Conservation (phyloP, 1,140 invertebrate species). For the Pogonomyrmex barbatus region DNA sequence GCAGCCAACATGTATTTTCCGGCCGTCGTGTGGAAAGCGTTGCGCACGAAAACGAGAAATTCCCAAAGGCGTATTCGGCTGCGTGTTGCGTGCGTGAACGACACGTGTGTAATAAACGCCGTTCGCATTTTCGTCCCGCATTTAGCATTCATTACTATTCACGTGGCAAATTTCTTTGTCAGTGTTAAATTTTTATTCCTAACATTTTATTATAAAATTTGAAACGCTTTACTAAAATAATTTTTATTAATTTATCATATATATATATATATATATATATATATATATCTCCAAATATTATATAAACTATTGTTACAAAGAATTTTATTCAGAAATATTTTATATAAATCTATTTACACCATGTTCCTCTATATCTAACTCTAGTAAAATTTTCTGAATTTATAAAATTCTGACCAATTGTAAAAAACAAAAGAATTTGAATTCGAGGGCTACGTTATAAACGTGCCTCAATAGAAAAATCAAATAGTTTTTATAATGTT, state of each 20-base stretch:
- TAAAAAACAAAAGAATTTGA: background rate
- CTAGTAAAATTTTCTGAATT: background rate
- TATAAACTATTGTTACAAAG: background rate
- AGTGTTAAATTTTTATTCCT: background rate
- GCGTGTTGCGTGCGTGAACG: slow-evolving; percentile 56
- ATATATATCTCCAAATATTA: background rate
- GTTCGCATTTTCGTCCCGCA: slow-evolving; percentile 33
- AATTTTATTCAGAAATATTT: background rate
- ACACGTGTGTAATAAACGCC: slow-evolving; percentile 44
- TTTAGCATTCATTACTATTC: slow-evolving; percentile 13
- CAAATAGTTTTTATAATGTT: background rate
- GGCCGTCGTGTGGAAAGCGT: slow-evolving; percentile 43
- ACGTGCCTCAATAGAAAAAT: background rate
- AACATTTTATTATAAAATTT: background rate
- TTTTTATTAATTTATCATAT: slow-evolving; percentile 1
- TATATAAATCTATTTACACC: slow-evolving; percentile 11
- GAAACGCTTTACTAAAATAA: background rate
- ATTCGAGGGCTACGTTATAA: background rate
- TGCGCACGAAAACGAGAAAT: slow-evolving; percentile 55
- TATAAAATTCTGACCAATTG: background rate
- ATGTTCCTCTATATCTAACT: background rate
- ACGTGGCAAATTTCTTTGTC: background rate
- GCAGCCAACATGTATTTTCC: slow-evolving; percentile 40
- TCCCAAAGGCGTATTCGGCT: slow-evolving; percentile 50
- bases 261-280: background rate